These are phyloP conservation scores for Brevipalpus yothersi DNA, from an alignment of 1,140 invertebrate genomes.

Conservation along the genomic window DNA sequence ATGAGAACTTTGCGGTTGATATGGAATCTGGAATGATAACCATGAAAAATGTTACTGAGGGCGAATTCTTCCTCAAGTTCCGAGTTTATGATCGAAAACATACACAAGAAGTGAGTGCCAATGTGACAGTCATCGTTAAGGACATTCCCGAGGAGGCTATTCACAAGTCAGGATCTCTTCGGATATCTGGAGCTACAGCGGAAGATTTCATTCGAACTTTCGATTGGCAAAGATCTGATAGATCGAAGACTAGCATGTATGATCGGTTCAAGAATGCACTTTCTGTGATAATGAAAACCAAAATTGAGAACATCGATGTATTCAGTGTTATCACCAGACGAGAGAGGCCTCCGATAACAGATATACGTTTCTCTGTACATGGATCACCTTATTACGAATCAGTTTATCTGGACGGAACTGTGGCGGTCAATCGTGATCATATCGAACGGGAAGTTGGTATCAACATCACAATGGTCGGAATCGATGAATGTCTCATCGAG, in stretches of 20 bases:
- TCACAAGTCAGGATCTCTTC: constrained; percentile 72
- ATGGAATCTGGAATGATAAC: constrained; percentile 81
- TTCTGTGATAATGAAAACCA: constrained; percentile 50
- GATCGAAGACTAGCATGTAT: constrained; percentile 40
- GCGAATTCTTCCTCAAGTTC: constrained; percentile 52
- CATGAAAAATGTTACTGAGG: constrained; percentile 68
- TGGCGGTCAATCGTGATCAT: constrained; percentile 72
- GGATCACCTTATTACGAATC: constrained; percentile 87
- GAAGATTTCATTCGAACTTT: constrained; percentile 65
- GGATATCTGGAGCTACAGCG: constrained; percentile 18
- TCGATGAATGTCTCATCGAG: constrained; percentile 86
- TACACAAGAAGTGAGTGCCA: constrained; percentile 69
- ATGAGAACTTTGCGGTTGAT: constrained; percentile 55
- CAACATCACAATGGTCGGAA: constrained; percentile 89
- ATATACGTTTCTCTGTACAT: constrained; percentile 78
- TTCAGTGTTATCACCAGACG: constrained; percentile 72
- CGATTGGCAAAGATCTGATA: constrained; percentile 52
- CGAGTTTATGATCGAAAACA: constrained; percentile 81
- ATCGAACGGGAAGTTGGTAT: constrained; percentile 79
- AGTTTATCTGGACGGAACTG: constrained; percentile 70
- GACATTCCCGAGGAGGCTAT: constrained; percentile 87
- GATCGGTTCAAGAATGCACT: constrained; percentile 63
- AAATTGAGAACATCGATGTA: constrained; percentile 71
- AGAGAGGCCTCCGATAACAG: constrained; percentile 62
- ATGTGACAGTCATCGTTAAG: constrained; percentile 72